phyloP scores from a whole-genome alignment of 2,797 vertebrate genomes.

The Tadarida brasiliensis region DNA sequence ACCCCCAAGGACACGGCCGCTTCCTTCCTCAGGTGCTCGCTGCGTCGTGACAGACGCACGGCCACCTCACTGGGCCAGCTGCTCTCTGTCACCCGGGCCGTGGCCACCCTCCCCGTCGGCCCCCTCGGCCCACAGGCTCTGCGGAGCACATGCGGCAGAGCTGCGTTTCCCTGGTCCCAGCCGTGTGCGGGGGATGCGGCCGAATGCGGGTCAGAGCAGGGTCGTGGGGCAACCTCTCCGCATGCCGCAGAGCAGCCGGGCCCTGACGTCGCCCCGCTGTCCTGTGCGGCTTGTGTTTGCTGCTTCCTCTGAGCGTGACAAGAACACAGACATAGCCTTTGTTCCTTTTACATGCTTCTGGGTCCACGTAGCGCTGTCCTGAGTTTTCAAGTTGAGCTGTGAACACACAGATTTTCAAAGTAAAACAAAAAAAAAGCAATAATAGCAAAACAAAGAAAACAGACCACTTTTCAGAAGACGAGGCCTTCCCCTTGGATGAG shows the following conservation, averaged over 20 bases:
- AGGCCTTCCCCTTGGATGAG: accelerated
- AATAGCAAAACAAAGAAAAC: not conserved
- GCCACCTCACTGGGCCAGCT: not conserved
- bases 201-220: too few relatives aligned
- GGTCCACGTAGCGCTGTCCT: not conserved
- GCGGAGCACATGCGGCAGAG: too few relatives aligned
- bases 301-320: too few relatives aligned
- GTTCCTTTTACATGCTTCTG: not conserved
- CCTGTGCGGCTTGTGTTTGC: too few relatives aligned
- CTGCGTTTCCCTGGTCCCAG: too few relatives aligned
- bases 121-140: too few relatives aligned
- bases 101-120: too few relatives aligned
- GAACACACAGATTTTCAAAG: not conserved
- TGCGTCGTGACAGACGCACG: not conserved
- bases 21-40: not conserved
- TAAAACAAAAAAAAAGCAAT: not conserved
- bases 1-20: not conserved
- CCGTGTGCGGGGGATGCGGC: too few relatives aligned
- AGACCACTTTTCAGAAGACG: accelerated
- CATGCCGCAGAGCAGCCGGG: too few relatives aligned
- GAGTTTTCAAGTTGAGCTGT: not conserved
- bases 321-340: not conserved
- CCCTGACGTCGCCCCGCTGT: too few relatives aligned
- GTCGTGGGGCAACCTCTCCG: too few relatives aligned
- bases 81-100: too few relatives aligned